Conservation (phyloP, 2,113 vertebrate species). For the Nycticryphes semicollaris region DNA sequence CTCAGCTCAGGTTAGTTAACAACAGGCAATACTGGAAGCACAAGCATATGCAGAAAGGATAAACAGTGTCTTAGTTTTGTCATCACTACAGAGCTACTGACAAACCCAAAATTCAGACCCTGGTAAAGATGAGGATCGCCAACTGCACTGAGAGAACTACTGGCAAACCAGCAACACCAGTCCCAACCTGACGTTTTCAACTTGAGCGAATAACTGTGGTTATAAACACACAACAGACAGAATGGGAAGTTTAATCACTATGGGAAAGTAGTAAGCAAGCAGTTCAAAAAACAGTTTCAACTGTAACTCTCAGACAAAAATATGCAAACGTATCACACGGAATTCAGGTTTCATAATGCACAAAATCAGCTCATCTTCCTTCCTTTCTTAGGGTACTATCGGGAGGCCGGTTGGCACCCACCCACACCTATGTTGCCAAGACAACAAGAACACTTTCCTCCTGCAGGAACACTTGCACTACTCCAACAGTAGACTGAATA, state of each 20-base stretch:
- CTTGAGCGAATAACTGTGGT: background rate
- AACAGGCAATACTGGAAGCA: background rate
- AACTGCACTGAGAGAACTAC: background rate
- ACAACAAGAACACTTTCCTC: constrained; percentile 58
- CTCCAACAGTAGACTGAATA: constrained; percentile 17
- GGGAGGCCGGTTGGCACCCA: constrained; percentile 37
- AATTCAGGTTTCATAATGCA: constrained; percentile 52
- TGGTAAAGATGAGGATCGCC: background rate
- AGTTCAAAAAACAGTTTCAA: background rate
- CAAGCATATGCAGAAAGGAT: background rate
- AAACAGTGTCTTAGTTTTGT: background rate
- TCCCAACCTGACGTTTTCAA: background rate
- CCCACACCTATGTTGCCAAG: constrained; percentile 50
- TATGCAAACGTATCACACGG: background rate
- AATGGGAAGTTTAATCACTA: background rate
- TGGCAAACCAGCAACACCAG: background rate
- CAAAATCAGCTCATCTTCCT: background rate
- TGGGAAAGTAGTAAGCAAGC: background rate
- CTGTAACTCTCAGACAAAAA: constrained; percentile 10
- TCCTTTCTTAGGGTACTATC: constrained; percentile 7
- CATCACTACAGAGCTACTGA: background rate
- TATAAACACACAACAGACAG: background rate
- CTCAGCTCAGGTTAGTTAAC: background rate
- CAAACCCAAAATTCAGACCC: background rate
- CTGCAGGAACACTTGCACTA: constrained; percentile 1